phyloP scores from a whole-genome alignment of 2,797 vertebrate species.

The Xenopus petersii region DNA sequence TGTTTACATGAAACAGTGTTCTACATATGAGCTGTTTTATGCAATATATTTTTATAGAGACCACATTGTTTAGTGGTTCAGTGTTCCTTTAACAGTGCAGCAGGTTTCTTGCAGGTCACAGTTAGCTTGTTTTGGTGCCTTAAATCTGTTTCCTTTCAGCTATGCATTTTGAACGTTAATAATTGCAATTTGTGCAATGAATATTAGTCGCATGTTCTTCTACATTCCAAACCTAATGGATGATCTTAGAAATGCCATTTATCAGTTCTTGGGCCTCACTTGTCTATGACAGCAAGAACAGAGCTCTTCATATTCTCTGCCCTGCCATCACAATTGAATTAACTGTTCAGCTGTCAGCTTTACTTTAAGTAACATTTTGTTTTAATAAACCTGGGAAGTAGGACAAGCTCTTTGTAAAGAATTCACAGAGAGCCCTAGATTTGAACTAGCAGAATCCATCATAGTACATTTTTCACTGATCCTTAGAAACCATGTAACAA shows the following conservation, averaged over 20 bases:
- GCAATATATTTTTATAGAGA: no score
- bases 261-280: constrained; percentile 44
- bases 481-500: constrained; percentile 43
- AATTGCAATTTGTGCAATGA: no score
- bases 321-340: constrained; percentile 49
- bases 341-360: constrained; percentile 57
- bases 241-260: constrained; percentile 5
- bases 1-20: no score
- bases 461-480: constrained; percentile 44
- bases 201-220: no score
- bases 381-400: constrained; percentile 54
- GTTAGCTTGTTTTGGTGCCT: no score
- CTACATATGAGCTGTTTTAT: no score
- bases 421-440: background rate
- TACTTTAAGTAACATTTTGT: constrained; percentile 48
- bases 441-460: constrained; percentile 38
- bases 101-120: no score
- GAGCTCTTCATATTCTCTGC: constrained; percentile 47
- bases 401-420: constrained; percentile 46
- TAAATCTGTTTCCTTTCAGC: no score
- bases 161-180: no score
- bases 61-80: no score
- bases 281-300: constrained; percentile 45
- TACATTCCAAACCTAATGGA: background rate
- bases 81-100: no score